Base-by-base conservation (phyloP, 2,888 invertebrate species). In the Pollenia angustigena region DNA sequence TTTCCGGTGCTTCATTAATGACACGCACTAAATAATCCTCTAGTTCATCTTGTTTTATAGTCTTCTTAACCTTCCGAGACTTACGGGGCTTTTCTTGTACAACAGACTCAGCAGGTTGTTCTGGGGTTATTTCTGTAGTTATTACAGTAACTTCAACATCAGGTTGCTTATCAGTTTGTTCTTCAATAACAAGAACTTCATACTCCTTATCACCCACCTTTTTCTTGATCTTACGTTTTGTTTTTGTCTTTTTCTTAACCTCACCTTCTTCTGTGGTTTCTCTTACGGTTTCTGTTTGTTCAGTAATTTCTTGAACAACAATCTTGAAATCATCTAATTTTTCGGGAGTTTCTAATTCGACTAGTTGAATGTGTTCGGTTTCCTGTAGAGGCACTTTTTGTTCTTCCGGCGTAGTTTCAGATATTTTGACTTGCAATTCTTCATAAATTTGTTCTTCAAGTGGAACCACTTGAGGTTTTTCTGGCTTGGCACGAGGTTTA, bases 151-250 rank as follows among this genome's bases (percentile, higher is more conserved):
- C 92, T 75, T 93, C 92, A 60, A 93, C 89, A 88, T 92, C 88
- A 44, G 92, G 90, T 90, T 94, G 90, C 89, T 92, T 90, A 90
- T 94, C 89, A 72, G 92, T 87, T 89, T 94, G 92, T 16, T 94
- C 90, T 7, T 94, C 94, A 3, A 93, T 91, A n/a, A 92, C 90
- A 87, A 94, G 94, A 1, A 94, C 94, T 10, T 94, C 91, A 88
- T 94, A 94, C 85, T 93, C 90, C 71, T 94, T 94, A 0, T 90
- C 90, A 1, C 93, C 94, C 71, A 92, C 93, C 82, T 91, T 92
- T 75, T 94, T 94, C 88, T 93, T 95, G 1, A 94, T 93, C 4
- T 93, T 92, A 0, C 94, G 94, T 84, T 93, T 94, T 4, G 93
- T 94, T 0, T 92, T 92, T 4, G 91, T 92, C 64, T 92, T 92